phyloP scores from a whole-genome alignment of 2,797 vertebrate species.

The Tarsius wallacei region DNA sequence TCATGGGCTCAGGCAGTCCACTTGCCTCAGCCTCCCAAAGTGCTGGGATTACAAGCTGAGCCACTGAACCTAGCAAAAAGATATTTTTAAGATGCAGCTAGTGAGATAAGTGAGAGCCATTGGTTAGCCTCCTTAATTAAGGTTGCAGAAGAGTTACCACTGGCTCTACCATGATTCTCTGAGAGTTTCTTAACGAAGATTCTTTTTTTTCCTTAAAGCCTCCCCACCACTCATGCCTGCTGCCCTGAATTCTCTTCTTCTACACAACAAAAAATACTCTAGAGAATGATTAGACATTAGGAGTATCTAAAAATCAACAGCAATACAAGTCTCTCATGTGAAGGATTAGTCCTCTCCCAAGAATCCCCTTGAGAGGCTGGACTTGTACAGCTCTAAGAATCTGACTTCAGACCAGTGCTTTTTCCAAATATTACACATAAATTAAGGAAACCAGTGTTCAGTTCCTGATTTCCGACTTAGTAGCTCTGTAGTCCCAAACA shows the following conservation, averaged over 20 bases:
- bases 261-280: constrained; percentile 24
- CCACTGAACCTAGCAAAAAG: neutral
- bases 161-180: constrained; percentile 4
- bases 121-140: constrained; percentile 55
- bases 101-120: neutral
- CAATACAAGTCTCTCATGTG: constrained; percentile 10
- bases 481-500: neutral
- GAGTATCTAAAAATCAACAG: constrained; percentile 65
- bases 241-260: constrained; percentile 3
- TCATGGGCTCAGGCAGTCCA: too few species aligned
- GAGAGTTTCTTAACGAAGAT: constrained; percentile 22
- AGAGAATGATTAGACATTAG: constrained; percentile 62
- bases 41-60: too few species aligned
- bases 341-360: constrained; percentile 55
- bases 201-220: neutral
- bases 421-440: constrained; percentile 62
- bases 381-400: constrained; percentile 48
- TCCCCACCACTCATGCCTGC: constrained; percentile 3
- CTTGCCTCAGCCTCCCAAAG: too few species aligned
- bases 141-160: neutral
- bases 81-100: constrained; percentile 29
- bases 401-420: neutral
- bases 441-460: constrained; percentile 16
- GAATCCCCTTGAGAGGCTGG: constrained; percentile 24
- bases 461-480: constrained; percentile 29